phyloP scores from a whole-genome alignment of 1,140 invertebrate genomes.

The Apis laboriosa region DNA sequence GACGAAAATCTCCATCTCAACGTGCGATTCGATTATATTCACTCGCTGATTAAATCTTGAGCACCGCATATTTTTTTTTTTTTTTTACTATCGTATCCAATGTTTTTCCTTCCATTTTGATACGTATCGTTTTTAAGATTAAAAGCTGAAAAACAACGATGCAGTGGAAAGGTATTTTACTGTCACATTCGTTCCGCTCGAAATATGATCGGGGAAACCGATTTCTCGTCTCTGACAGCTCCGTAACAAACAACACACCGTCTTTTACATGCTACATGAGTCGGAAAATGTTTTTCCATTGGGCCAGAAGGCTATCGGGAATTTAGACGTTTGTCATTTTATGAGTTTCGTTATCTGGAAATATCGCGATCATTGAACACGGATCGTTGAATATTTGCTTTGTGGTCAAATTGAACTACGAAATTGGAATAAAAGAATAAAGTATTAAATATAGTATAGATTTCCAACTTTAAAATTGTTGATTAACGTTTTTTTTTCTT shows the following conservation, averaged over 20 bases:
- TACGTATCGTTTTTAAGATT: neutral
- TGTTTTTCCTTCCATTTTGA: neutral
- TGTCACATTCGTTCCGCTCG: neutral
- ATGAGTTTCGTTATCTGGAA: neutral
- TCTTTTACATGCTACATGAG: slow-evolving; percentile 19
- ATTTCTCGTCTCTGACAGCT: slow-evolving; percentile 18
- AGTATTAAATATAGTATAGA: too few relatives aligned
- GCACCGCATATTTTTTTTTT: too few relatives aligned
- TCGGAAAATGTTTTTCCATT: slow-evolving; percentile 24
- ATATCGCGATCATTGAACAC: neutral
- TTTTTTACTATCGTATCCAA: too few relatives aligned
- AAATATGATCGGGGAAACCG: slow-evolving; percentile 22
- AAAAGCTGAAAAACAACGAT: neutral
- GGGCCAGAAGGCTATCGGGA: neutral
- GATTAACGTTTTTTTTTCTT: too few relatives aligned
- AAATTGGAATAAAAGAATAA: too few relatives aligned
- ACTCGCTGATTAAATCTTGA: neutral
- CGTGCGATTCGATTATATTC: neutral
- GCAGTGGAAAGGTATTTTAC: neutral
- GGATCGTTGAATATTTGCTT: too few relatives aligned
- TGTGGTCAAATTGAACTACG: too few relatives aligned
- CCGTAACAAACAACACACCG: neutral
- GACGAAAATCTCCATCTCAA: neutral
- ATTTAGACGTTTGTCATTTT: neutral
- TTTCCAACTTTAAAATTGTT: too few relatives aligned